Evolutionary conservation across 2,797 vertebrate species (phyloP), one percentile per base, ranked within the genome.

Genomic region (Cryptoblepharus egeriae): DNA sequence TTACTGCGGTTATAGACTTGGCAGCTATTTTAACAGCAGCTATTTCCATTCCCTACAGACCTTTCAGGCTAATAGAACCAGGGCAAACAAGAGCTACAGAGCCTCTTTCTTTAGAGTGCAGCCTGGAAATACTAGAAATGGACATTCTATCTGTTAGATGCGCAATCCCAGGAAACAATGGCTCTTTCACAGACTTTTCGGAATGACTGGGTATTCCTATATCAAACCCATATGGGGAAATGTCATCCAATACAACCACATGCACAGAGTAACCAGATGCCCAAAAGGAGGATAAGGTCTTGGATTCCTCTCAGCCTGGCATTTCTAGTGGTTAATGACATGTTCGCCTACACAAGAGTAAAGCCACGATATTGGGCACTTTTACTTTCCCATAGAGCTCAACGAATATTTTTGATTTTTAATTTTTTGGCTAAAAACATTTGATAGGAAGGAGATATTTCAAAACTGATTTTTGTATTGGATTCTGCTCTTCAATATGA

Each of bases 21-120:
- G 63, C 49, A 57, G 61, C 35, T 75, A 26, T 67, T 81, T 81
- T 81, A 81, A 75, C 49, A 67, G 39, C n/a, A 73, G 42, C 26
- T 2, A 45, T 65, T 73, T 73, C 13, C 57, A 52, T 63, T 80
- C 69, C 70, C 71, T 13, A n/a, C 26, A 64, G 69, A 32, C 30
- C 57, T 63, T 32, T 64, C 42, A 73, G 55, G 61, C 58, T 52
- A 37, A 26, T 42, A 37, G 75, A 64, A 22, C 42, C 22, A 67
- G 42, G 58, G 32, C 10, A 73, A 32, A 64, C 52, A 30, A 35
- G 15, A 26, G 60, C 9, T 37, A 64, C 28, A 64, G 32, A 49
- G 24, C 8, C 49, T 9, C 30, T 11, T 13, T 42, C 77, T 7
- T 58, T 52, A 70, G 10, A 80, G 60, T 30, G 22, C 30, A 24